Conservation (phyloP, 2,113 vertebrate species). For the Potamarius usumacintae region DNA sequence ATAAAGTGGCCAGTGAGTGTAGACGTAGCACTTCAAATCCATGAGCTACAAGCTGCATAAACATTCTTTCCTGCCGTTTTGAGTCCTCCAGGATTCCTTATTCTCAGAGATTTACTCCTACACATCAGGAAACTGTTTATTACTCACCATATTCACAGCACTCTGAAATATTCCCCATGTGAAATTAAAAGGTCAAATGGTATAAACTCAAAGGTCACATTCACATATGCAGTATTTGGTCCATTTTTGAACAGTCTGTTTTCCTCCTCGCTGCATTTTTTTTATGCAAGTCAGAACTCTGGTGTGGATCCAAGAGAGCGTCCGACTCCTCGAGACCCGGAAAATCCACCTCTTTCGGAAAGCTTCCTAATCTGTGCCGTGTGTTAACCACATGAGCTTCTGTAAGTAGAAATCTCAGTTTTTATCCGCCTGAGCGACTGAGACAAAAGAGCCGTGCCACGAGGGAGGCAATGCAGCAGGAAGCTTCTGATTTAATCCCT, state of each 20-base stretch:
- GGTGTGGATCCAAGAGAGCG: slow-evolving; percentile 1
- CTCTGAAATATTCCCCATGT: neutral
- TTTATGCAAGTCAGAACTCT: neutral
- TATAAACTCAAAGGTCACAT: neutral
- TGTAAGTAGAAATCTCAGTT: slow-evolving; percentile 56
- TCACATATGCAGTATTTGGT: neutral
- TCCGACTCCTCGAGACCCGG: slow-evolving; percentile 58
- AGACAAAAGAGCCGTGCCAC: slow-evolving; percentile 60
- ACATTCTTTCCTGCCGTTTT: neutral
- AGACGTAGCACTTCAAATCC: neutral
- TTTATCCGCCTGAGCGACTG: slow-evolving; percentile 41
- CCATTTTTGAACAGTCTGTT: neutral
- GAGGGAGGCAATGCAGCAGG: slow-evolving; percentile 48
- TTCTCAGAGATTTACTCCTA: no score
- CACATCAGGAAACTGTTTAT: neutral
- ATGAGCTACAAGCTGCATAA: neutral
- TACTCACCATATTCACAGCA: neutral
- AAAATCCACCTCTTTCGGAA: slow-evolving; percentile 65
- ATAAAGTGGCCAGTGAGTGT: no score
- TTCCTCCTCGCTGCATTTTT: neutral
- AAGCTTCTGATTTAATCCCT: slow-evolving; percentile 62
- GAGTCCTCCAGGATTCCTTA: neutral
- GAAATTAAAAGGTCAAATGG: neutral
- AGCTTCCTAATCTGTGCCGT: slow-evolving; percentile 65
- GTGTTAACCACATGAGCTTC: slow-evolving; percentile 62